A percentile compares a stretch with the other conserved stretches of the same genome.
phyloP scores from a whole-genome alignment of 2,888 invertebrate genomes.

The Plebejus melissa region DNA sequence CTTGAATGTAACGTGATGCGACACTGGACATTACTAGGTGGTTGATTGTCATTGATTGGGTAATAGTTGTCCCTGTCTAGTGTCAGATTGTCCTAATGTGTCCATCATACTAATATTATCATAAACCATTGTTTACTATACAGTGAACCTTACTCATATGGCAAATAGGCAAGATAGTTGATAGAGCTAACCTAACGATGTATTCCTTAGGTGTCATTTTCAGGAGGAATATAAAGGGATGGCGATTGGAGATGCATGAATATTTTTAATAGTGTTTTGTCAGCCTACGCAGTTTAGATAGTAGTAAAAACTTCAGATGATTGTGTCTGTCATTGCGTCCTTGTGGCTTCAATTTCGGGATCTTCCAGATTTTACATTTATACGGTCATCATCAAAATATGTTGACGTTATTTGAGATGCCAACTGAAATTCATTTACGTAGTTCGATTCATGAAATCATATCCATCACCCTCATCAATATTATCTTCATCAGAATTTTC shows the following conservation, averaged over 20 bases:
- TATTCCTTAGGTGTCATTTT: background rate
- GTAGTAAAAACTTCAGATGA: background rate
- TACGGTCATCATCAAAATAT: too few species aligned
- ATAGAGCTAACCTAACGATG: background rate
- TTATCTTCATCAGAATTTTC: background rate
- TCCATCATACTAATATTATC: too few species aligned
- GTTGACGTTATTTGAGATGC: too few species aligned
- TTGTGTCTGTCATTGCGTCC: background rate
- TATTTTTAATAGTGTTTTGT: background rate
- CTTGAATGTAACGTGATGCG: background rate
- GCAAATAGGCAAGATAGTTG: background rate
- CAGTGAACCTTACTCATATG: background rate
- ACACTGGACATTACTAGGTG: background rate
- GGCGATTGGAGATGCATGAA: too few species aligned
- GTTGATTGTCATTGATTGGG: background rate
- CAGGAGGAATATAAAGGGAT: too few species aligned
- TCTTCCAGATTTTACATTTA: background rate
- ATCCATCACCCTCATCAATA: background rate
- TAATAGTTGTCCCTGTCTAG: too few species aligned
- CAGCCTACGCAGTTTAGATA: background rate
- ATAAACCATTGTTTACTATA: background rate
- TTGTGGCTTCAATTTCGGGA: background rate
- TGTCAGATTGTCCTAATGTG: too few species aligned
- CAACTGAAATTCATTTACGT: background rate
- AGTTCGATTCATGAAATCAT: background rate